Percentiles rank a stretch among this genome's conserved stretches.
phyloP scores from a whole-genome alignment of 2,888 invertebrate species.

The Tetragonula carbonaria region DNA sequence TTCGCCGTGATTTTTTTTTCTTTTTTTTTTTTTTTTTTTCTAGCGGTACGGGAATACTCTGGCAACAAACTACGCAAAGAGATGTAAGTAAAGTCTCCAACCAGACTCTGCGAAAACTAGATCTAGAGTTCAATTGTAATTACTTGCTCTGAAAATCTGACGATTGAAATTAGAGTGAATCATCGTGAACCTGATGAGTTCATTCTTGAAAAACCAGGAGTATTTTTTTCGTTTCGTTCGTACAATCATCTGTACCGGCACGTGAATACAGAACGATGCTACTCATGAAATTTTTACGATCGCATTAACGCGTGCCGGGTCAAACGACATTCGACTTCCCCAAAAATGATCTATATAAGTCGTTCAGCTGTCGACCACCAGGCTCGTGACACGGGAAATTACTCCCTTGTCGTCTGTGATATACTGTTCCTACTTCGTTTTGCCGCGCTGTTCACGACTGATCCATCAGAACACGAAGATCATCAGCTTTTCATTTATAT shows the following conservation, averaged over 20 bases:
- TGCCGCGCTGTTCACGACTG: neutral
- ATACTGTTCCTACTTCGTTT: neutral
- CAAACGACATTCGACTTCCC: neutral
- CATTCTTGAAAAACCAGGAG: no score
- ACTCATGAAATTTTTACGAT: constrained; percentile 47
- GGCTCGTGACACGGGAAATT: neutral
- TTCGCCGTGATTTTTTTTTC: neutral
- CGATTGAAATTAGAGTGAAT: no score
- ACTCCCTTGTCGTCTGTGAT: neutral
- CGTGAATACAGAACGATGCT: neutral
- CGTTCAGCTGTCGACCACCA: constrained; percentile 50
- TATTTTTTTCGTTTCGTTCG: neutral
- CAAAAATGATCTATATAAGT: constrained; percentile 53
- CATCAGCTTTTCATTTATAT: neutral
- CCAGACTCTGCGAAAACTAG: no score
- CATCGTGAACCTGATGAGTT: no score
- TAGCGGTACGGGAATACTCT: no score
- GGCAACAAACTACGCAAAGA: no score
- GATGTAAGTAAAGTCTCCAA: no score
- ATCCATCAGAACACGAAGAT: neutral
- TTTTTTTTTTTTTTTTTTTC: neutral
- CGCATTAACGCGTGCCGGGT: constrained; percentile 33
- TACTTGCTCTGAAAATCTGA: no score
- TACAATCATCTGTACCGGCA: no score
- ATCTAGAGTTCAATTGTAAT: no score